phyloP scores from a whole-genome alignment of 1,140 invertebrate genomes.

The Thaumatotibia leucotreta region DNA sequence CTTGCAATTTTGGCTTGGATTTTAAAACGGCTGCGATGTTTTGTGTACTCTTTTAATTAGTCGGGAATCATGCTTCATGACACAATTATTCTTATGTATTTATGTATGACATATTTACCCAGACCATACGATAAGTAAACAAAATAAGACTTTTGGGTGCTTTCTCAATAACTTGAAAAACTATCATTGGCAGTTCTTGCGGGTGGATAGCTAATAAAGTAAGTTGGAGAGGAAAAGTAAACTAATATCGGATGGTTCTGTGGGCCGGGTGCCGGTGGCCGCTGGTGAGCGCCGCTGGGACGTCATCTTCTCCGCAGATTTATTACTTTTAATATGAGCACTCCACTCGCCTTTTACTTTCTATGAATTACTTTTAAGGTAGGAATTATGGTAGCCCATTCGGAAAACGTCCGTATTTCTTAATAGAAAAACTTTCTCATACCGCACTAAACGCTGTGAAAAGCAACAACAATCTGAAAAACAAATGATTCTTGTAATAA shows the following conservation, averaged over 20 bases:
- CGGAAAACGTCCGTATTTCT: conserved; percentile 1
- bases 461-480: conserved; percentile 20
- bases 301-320: conserved; percentile 63
- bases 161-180: conserved; percentile 65
- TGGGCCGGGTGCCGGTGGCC: conserved; percentile 40
- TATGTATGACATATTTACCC: conserved; percentile 17
- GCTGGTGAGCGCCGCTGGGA: conserved; percentile 32
- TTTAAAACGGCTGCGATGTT: too few relatives aligned
- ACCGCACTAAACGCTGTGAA: conserved; percentile 8
- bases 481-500: conserved; percentile 25
- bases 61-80: too few relatives aligned
- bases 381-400: background rate
- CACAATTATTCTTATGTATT: too few relatives aligned
- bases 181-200: conserved; percentile 60
- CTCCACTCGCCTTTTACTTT: conserved; percentile 37
- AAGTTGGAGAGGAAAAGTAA: conserved; percentile 75
- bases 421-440: conserved; percentile 29
- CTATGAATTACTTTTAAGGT: conserved; percentile 35
- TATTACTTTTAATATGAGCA: conserved; percentile 71
- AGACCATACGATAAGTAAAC: background rate
- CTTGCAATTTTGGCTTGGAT: background rate
- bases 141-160: background rate
- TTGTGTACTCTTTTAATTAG: too few relatives aligned
- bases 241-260: conserved; percentile 71
- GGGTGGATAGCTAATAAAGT: conserved; percentile 72